Evolutionary conservation across 2,113 vertebrate genomes (phyloP).

Genomic region (Rhinoderma darwinii): DNA sequence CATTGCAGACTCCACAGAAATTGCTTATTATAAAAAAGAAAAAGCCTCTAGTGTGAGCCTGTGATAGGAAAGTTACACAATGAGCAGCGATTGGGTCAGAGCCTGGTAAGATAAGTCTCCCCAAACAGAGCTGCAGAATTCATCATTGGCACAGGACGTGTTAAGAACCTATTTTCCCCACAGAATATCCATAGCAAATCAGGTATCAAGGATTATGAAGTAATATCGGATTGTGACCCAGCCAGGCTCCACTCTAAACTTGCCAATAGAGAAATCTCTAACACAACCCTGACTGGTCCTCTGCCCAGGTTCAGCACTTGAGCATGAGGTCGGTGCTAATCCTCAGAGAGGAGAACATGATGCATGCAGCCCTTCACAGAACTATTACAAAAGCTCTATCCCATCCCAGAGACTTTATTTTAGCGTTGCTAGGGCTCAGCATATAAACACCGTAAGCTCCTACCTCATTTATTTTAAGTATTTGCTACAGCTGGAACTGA

Average conservation of each 20-base stretch:
- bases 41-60: no score
- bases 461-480: constrained; percentile 79
- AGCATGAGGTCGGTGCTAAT: constrained; percentile 29
- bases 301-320: constrained; percentile 22
- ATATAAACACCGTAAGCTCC: constrained; percentile 72
- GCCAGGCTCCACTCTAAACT: neutral
- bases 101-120: no score
- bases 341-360: constrained; percentile 42
- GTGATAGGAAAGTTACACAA: no score
- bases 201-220: neutral
- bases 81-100: no score
- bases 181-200: no score
- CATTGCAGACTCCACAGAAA: no score
- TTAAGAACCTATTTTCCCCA: no score
- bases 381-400: constrained; percentile 48
- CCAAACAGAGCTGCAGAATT: no score
- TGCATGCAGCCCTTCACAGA: constrained; percentile 39
- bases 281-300: neutral
- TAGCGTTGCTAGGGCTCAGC: constrained; percentile 71
- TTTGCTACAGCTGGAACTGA: constrained; percentile 77
- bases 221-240: no score
- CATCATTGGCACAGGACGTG: no score
- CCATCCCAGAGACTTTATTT: constrained; percentile 55
- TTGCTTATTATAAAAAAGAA: no score
- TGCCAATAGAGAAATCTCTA: neutral